Conservation (phyloP, 2,797 vertebrate genomes). For the Rhynchotus rufescens region DNA sequence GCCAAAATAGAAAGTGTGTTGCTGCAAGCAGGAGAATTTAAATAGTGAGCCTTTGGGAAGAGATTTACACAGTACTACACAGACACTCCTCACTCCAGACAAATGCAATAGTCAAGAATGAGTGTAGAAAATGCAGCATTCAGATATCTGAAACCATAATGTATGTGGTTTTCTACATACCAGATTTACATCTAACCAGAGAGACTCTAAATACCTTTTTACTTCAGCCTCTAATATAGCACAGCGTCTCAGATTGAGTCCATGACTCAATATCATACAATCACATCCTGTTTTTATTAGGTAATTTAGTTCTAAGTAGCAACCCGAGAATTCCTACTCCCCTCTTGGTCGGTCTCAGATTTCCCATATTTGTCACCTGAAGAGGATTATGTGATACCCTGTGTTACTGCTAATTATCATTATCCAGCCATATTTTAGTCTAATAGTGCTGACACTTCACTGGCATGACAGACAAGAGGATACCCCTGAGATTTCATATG, state of each 20-base stretch:
- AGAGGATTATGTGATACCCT: constrained; percentile 32
- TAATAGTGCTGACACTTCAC: not conserved
- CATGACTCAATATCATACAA: constrained; percentile 49
- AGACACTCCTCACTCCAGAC: constrained; percentile 7
- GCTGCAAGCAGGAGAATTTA: constrained; percentile 55
- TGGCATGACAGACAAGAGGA: not conserved
- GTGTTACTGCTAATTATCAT: not conserved
- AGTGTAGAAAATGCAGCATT: constrained; percentile 17
- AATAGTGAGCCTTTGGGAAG: constrained; percentile 38
- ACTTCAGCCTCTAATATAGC: constrained; percentile 39
- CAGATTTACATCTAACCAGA: constrained; percentile 34
- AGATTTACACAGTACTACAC: not conserved
- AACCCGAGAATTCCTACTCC: constrained; percentile 36
- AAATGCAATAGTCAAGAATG: constrained; percentile 8
- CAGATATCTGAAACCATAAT: constrained; percentile 58
- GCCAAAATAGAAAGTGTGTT: constrained; percentile 70
- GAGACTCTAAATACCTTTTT: constrained; percentile 58
- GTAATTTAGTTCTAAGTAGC: constrained; percentile 54
- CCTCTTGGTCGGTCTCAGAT: not conserved
- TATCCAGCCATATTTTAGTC: not conserved
- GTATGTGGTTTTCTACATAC: constrained; percentile 37
- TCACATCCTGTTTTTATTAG: constrained; percentile 66
- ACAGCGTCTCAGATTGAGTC: not conserved
- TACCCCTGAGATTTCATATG: not conserved
- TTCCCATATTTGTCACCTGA: constrained; percentile 50